Percentiles rank a stretch among this genome's conserved stretches.
phyloP scores from a whole-genome alignment of 2,113 vertebrate genomes.

The Epinephelus lanceolatus region DNA sequence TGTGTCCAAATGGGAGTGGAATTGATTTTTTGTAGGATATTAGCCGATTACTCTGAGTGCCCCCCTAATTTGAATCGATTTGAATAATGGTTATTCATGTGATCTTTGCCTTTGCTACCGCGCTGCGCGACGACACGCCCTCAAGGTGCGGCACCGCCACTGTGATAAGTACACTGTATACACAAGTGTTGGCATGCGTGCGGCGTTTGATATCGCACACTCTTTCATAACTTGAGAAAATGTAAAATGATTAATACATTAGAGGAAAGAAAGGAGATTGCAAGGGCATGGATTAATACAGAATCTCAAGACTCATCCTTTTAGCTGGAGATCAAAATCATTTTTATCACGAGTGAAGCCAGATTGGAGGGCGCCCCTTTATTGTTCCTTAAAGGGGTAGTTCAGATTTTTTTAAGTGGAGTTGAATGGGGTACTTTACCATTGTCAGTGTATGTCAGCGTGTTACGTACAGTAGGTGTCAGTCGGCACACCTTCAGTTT shows the following conservation, averaged over 20 bases:
- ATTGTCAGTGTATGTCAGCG: too few species aligned
- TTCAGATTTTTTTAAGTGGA: too few species aligned
- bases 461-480: too few species aligned
- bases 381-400: background rate
- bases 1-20: conserved; percentile 85
- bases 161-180: conserved; percentile 68
- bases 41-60: conserved; percentile 87
- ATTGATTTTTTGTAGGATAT: conserved; percentile 87
- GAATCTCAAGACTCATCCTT: conserved; percentile 51
- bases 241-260: conserved; percentile 64
- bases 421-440: too few species aligned
- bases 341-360: conserved; percentile 32
- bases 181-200: conserved; percentile 52
- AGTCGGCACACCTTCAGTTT: too few species aligned
- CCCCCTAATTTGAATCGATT: conserved; percentile 85
- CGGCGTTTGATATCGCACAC: conserved; percentile 50
- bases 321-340: conserved; percentile 44
- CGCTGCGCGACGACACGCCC: conserved; percentile 69
- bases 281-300: conserved; percentile 53
- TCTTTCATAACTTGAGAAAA: conserved; percentile 60
- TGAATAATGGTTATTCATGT: conserved; percentile 88
- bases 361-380: conserved; percentile 12
- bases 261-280: conserved; percentile 46
- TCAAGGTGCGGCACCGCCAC: conserved; percentile 71
- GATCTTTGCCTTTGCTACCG: conserved; percentile 81